Percentiles rank a stretch among this genome's conserved stretches.
Conservation (phyloP, 2,888 invertebrate genomes). For the Chorisops tibialis region DNA sequence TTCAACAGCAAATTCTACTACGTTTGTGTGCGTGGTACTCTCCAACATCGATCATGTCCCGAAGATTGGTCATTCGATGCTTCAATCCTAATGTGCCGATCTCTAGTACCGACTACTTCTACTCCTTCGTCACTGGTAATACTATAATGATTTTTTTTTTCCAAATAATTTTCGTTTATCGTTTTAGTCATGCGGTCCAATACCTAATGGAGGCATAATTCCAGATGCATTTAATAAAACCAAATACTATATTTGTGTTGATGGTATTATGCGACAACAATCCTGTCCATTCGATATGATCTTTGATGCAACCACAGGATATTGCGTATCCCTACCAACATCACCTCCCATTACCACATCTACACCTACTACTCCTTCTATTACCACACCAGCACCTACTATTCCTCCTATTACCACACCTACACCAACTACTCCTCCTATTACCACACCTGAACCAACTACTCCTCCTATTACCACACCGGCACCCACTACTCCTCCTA, state of each 20-base stretch:
- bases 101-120: background rate
- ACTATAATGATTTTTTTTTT: too few species aligned
- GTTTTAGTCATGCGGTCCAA: background rate
- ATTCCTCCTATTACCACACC: too few species aligned
- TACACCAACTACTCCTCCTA: too few species aligned
- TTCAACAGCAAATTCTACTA: background rate
- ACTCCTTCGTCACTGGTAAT: background rate
- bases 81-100: background rate
- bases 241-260: slow-evolving; percentile 5
- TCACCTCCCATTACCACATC: too few species aligned
- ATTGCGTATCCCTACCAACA: too few species aligned
- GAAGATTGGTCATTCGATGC: background rate
- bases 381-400: too few species aligned
- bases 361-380: too few species aligned
- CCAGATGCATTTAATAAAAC: slow-evolving; percentile 6
- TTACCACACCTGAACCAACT: too few species aligned
- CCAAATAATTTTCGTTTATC: background rate
- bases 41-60: slow-evolving; percentile 5
- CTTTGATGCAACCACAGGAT: background rate
- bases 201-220: background rate
- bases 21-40: background rate
- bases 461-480: too few species aligned
- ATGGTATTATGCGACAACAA: background rate
- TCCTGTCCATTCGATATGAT: background rate
- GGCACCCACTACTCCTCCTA: too few species aligned